Conservation (phyloP, 2,113 vertebrate species). For the Pteruthius melanotis region DNA sequence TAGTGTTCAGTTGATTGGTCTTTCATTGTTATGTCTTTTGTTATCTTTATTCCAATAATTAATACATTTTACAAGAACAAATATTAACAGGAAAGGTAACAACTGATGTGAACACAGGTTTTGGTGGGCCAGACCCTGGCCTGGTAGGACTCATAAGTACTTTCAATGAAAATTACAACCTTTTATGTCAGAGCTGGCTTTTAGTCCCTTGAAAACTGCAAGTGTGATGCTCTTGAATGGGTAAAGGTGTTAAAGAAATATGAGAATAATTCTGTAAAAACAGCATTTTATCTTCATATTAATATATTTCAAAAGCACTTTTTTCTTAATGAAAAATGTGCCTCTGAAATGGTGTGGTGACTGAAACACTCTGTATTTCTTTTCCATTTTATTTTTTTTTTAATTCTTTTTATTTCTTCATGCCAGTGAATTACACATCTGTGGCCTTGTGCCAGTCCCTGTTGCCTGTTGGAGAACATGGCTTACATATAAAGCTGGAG, state of each 20-base stretch:
- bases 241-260: not conserved
- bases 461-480: constrained; percentile 32
- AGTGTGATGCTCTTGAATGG: not conserved
- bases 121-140: not conserved
- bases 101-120: not conserved
- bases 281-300: not conserved
- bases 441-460: not conserved
- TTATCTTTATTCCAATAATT: not conserved
- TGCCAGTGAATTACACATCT: not conserved
- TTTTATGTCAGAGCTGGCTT: not conserved
- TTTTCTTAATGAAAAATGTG: not conserved
- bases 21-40: not conserved
- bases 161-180: not conserved
- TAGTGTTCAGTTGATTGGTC: not conserved
- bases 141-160: not conserved
- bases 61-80: not conserved
- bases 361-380: not conserved
- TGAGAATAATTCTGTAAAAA: not conserved
- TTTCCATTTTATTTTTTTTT: not conserved
- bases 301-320: not conserved
- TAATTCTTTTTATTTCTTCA: not conserved
- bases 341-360: not conserved
- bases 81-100: not conserved
- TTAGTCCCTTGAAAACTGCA: not conserved
- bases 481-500: constrained; percentile 54